Evolutionary conservation across 1,140 invertebrate genomes (phyloP).

Genomic region (Drosophila sechellia): DNA sequence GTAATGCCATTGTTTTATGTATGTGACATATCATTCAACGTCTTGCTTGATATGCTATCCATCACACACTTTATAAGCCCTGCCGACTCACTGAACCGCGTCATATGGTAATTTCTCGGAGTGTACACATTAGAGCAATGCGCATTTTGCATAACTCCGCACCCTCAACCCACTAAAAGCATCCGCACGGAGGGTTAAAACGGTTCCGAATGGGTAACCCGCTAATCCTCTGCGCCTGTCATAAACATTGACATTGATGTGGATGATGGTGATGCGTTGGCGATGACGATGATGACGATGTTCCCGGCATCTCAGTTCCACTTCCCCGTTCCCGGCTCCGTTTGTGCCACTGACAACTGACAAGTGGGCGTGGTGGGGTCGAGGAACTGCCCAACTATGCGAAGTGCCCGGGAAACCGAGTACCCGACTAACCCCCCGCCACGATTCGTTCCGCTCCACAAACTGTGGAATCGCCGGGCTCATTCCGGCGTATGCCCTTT

Average conservation of each 20-base stretch:
- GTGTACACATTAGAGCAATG: conserved; percentile 34
- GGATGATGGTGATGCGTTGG: conserved; percentile 42
- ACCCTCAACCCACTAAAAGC: conserved; percentile 7
- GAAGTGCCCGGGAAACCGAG: conserved; percentile 19
- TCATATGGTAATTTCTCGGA: conserved; percentile 39
- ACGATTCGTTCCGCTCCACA: conserved; percentile 64
- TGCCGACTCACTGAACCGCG: conserved; percentile 24
- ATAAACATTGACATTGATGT: conserved; percentile 82
- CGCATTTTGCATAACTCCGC: conserved; percentile 41
- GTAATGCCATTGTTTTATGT: background rate
- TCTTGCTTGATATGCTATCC: background rate
- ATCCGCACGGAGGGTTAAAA: conserved; percentile 52
- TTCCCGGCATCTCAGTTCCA: conserved; percentile 1
- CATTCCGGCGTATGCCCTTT: conserved; percentile 78
- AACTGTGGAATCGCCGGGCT: conserved; percentile 54
- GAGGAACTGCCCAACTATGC: conserved; percentile 31
- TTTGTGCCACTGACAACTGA: conserved; percentile 72
- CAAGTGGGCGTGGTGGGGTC: conserved; percentile 69
- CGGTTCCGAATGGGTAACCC: conserved; percentile 70
- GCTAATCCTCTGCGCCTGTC: conserved; percentile 80
- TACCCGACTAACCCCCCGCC: conserved; percentile 42
- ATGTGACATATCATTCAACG: background rate
- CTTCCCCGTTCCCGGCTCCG: conserved; percentile 21
- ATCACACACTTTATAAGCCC: conserved; percentile 23
- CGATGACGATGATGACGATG: conserved; percentile 29